Conservation (phyloP, 2,113 vertebrate genomes). For the Gymnobelideus leadbeateri region DNA sequence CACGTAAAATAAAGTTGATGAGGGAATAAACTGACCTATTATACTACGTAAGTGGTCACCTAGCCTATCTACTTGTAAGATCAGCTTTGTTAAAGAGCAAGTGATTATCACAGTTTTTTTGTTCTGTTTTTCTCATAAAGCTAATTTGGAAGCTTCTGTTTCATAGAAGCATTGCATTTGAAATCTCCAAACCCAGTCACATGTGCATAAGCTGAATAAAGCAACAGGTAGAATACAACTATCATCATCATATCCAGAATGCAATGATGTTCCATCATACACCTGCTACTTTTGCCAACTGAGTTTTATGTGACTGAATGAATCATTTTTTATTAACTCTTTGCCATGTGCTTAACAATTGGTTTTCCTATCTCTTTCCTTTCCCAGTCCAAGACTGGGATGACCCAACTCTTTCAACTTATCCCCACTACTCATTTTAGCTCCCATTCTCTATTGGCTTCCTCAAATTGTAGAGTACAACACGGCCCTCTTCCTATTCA, state of each 20-base stretch:
- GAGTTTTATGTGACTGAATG: slow-evolving; percentile 78
- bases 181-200: slow-evolving; percentile 29
- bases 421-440: neutral
- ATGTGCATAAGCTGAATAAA: neutral
- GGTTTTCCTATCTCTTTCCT: neutral
- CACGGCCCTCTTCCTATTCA: neutral
- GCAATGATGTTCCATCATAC: slow-evolving; percentile 13
- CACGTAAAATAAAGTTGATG: neutral
- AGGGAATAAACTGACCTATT: neutral
- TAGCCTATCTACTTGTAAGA: neutral
- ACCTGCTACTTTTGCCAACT: slow-evolving; percentile 68
- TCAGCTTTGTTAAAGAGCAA: neutral
- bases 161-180: neutral
- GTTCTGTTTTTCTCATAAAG: neutral
- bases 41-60: neutral
- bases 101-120: neutral
- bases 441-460: neutral
- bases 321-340: neutral
- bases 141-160: neutral
- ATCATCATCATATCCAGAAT: slow-evolving; percentile 32
- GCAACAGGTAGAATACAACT: slow-evolving; percentile 30
- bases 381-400: neutral
- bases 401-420: neutral
- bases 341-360: neutral
- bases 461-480: neutral